These are phyloP conservation scores for Babylonia areolata DNA, from an alignment of 1,140 invertebrate species.

Conservation along the genomic window DNA sequence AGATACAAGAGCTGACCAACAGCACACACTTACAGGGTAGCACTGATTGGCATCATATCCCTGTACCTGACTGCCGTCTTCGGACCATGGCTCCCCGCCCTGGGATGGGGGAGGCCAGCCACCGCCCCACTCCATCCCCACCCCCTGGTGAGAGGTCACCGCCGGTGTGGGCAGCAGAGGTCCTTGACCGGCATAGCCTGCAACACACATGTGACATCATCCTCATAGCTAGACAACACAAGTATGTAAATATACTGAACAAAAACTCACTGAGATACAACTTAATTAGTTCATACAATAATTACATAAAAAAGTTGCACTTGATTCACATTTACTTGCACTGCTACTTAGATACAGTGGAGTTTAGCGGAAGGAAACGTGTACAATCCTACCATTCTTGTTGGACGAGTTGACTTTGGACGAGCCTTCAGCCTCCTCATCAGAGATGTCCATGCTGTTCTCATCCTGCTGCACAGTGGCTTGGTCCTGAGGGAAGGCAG, in stretches of 20 bases:
- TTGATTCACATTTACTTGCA: too few species aligned
- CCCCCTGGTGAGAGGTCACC: neutral
- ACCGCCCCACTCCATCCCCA: slow-evolving; percentile 2
- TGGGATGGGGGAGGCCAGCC: neutral
- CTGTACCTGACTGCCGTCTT: slow-evolving; percentile 34
- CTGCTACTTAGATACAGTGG: too few species aligned
- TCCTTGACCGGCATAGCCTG: slow-evolving; percentile 11
- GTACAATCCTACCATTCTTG: slow-evolving; percentile 9
- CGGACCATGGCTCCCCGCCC: neutral
- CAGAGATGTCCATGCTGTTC: slow-evolving; percentile 60
- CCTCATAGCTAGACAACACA: too few species aligned
- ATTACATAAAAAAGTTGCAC: too few species aligned
- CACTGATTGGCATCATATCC: neutral
- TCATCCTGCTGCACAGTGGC: slow-evolving; percentile 42
- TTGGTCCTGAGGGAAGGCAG: neutral
- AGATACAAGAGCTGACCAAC: too few species aligned
- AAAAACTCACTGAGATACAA: too few species aligned
- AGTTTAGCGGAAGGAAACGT: too few species aligned
- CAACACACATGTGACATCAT: neutral
- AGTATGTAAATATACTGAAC: too few species aligned
- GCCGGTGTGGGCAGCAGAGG: slow-evolving; percentile 27
- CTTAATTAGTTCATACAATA: too few species aligned
- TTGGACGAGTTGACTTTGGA: neutral
- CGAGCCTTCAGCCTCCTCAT: slow-evolving; percentile 43
- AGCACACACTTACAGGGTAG: slow-evolving; percentile 34